phyloP scores from a whole-genome alignment of 2,888 invertebrate species.

The Seira musarum region DNA sequence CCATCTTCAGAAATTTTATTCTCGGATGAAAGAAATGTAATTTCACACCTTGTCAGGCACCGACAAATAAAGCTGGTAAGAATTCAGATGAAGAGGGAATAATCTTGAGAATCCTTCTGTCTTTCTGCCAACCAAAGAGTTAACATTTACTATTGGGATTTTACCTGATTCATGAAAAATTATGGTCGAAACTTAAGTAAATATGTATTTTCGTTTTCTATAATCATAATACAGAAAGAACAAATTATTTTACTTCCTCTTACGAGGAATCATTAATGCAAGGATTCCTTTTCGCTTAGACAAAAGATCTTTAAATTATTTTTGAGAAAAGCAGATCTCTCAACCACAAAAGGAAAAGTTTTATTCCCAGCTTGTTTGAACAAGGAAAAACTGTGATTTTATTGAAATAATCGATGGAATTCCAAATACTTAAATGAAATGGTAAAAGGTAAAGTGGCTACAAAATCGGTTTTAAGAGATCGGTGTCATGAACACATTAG shows the following conservation, averaged over 20 bases:
- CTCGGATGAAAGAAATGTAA: slow-evolving; percentile 63
- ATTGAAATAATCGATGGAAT: no score
- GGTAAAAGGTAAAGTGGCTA: not conserved
- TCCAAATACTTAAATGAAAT: no score
- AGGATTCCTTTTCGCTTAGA: not conserved
- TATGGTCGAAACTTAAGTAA: slow-evolving; percentile 2
- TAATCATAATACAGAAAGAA: not conserved
- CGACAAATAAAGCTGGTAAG: slow-evolving; percentile 66
- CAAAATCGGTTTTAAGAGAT: not conserved
- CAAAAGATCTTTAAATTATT: not conserved
- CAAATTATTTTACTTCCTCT: slow-evolving; percentile 23
- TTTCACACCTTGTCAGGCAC: slow-evolving; percentile 70
- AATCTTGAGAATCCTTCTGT: slow-evolving; percentile 40
- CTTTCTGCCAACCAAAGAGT: slow-evolving; percentile 60
- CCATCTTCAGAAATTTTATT: slow-evolving; percentile 46
- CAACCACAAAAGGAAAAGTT: not conserved
- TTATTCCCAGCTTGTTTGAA: not conserved
- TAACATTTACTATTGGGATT: slow-evolving; percentile 63
- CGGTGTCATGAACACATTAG: slow-evolving; percentile 32
- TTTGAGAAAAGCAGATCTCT: not conserved
- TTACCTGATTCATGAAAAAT: slow-evolving; percentile 54
- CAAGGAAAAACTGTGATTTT: not conserved
- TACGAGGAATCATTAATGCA: slow-evolving; percentile 21
- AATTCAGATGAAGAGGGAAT: slow-evolving; percentile 28
- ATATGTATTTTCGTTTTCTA: not conserved